Percentiles rank a stretch among this genome's conserved stretches.
phyloP scores from a whole-genome alignment of 2,113 vertebrate species.

The Fregetta grallaria region DNA sequence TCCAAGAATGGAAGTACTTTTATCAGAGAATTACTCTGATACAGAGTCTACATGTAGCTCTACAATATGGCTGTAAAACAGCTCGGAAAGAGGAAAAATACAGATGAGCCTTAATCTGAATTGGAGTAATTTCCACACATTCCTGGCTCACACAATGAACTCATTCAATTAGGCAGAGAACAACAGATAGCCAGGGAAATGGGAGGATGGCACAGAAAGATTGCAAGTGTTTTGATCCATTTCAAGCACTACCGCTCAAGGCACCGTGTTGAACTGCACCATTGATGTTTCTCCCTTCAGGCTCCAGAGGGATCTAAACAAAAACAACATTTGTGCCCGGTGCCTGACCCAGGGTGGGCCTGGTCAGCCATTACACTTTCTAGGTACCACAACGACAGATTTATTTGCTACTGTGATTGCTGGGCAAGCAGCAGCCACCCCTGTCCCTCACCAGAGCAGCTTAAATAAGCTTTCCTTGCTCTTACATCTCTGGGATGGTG shows the following conservation, averaged over 20 bases:
- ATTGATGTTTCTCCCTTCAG: background rate
- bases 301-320: background rate
- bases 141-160: background rate
- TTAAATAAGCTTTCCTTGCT: background rate
- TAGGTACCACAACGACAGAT: background rate
- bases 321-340: background rate
- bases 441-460: background rate
- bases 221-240: background rate
- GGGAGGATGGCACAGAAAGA: conserved; percentile 29
- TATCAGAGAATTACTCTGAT: background rate
- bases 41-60: background rate
- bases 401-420: background rate
- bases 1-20: background rate
- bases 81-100: background rate
- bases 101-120: background rate
- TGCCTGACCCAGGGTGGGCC: background rate
- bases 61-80: background rate
- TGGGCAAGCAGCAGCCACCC: background rate
- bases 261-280: background rate
- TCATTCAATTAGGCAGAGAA: conserved; percentile 31
- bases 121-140: background rate
- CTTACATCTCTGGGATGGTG: background rate
- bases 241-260: background rate
- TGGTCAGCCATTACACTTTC: background rate
- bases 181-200: background rate